A percentile compares a stretch with the other conserved stretches of the same genome.
Evolutionary conservation across 2,888 invertebrate species (phyloP).

Genomic region (Chydorus sphaericus): DNA sequence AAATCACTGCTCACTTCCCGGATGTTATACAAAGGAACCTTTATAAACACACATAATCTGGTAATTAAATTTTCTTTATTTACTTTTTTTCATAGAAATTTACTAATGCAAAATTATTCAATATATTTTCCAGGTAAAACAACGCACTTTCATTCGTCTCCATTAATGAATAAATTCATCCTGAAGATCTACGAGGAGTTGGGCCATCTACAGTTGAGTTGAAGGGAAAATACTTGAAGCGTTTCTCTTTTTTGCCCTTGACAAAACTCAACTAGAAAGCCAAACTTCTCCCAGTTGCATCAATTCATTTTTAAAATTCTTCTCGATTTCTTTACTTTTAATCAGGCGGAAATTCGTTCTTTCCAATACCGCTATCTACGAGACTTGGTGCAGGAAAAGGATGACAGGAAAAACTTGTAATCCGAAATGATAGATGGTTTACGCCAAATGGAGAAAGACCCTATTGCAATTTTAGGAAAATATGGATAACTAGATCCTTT

Average conservation of each 20-base stretch:
- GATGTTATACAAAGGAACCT: not conserved
- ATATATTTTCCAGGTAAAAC: slow-evolving; percentile 17
- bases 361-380: not conserved
- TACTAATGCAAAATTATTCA: no score
- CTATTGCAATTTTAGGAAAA: not conserved
- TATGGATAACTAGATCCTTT: not conserved
- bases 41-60: not conserved
- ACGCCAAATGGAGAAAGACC: slow-evolving; percentile 12
- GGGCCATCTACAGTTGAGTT: slow-evolving; percentile 19
- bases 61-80: no score
- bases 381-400: not conserved
- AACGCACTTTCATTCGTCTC: slow-evolving; percentile 20
- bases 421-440: slow-evolving; percentile 7
- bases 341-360: slow-evolving; percentile 20
- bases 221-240: slow-evolving; percentile 19
- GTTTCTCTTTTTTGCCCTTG: slow-evolving; percentile 15
- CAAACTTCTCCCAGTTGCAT: slow-evolving; percentile 14
- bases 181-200: slow-evolving; percentile 10
- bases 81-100: no score
- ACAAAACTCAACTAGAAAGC: not conserved
- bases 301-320: slow-evolving; percentile 22
- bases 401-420: not conserved
- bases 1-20: not conserved
- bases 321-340: slow-evolving; percentile 19
- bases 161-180: slow-evolving; percentile 16